Base-by-base conservation (phyloP, 2,888 invertebrate genomes). In the Tortrix viridana region DNA sequence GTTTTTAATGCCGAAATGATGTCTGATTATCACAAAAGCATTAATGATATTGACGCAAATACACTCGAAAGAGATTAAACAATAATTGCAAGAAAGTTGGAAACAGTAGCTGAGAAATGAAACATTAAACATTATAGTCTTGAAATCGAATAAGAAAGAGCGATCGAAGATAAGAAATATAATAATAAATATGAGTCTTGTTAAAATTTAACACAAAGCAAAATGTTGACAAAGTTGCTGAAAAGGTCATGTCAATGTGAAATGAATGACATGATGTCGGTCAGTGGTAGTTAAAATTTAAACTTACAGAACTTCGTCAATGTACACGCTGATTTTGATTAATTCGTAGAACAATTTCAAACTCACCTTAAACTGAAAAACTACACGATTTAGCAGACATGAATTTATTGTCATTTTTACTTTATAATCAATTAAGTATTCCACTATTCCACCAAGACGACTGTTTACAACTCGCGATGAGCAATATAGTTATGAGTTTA, bases 271-370 rank as follows among this genome's bases (percentile, higher is more conserved):
- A 54, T 53, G 23, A 23, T 52, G 37, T 48, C 43, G 19, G 47
- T 61, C 43, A 57, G 19, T 58, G 6, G 5, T 20, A 52, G 47
- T 56, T 49, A 20, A 26, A n/a, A 49, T 48, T 60, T 53, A n/a
- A 67, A 67, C 67, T 69, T 70, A 70, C 67, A 60, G 56, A 44
- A 9, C 44, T 5, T 48, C 55, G 7, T n/a, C 26, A 47, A 12
- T 1, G 50, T 20, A 32, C 49, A 9, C 19, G 12, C 5, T 19
- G 26, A 19, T 50, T 63, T 63, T 62, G 20, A 64, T 53, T 63
- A 60, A 43, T 26, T 43, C 9, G 38, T n/a, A n/a, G n/a, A 38
- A 38, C n/a, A n/a, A n/a, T n/a, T n/a, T n/a, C 6, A n/a, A 4
- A 41, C 5, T 16, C 16, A 6, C 41, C 6, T 16, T 41, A n/a